These are phyloP conservation scores for Tangara arthus DNA, from an alignment of 2,797 vertebrate genomes.

Conservation along the genomic window DNA sequence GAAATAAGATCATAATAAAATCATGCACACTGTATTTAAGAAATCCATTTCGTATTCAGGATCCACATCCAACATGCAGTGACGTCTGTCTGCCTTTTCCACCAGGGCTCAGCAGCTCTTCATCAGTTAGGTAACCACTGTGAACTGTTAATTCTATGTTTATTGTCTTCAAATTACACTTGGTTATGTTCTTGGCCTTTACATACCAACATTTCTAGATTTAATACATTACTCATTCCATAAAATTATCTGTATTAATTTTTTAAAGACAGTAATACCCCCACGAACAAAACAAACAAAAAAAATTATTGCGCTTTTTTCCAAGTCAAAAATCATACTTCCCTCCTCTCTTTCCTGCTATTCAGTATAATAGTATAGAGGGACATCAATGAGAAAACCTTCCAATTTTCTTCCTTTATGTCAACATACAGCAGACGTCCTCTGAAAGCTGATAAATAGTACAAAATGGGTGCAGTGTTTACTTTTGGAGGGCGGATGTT, in stretches of 20 bases:
- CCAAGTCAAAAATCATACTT: neutral
- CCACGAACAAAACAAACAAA: neutral
- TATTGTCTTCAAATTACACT: neutral
- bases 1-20: neutral
- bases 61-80: neutral
- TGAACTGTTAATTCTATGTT: neutral
- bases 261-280: neutral
- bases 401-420: neutral
- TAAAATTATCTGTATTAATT: neutral
- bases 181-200: neutral
- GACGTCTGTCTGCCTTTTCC: neutral
- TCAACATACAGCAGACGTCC: neutral
- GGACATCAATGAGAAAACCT: neutral
- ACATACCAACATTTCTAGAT: neutral
- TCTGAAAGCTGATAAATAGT: neutral
- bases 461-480: neutral
- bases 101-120: neutral
- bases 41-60: neutral
- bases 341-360: neutral
- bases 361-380: neutral
- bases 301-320: neutral
- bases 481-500: neutral
- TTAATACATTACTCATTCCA: neutral
- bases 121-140: neutral
- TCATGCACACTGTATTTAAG: neutral